Evolutionary conservation across 1,140 invertebrate species (phyloP), one percentile per base, ranked within the genome.

Genomic region (Leptopilina boulardi): DNA sequence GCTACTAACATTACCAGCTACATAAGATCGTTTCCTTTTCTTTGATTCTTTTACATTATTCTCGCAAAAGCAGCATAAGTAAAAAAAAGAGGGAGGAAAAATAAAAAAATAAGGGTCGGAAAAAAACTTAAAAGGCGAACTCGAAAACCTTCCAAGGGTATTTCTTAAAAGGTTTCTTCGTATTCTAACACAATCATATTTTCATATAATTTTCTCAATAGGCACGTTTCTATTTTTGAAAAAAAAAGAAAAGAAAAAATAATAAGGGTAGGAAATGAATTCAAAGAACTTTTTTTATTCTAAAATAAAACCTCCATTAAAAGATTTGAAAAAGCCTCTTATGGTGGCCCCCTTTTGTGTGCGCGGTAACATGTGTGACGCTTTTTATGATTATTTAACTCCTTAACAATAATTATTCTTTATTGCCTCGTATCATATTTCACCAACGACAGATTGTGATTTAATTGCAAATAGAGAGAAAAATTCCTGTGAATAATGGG

Each of bases 1-100:
- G 59, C 59, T 66, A 66, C 59, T n/a, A 66, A 34, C 59, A 66
- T 66, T 66, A 59, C 54, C 54, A 66, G 59, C 59, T 66, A 66
- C 59, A 66, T 66, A 34, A 66, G 13, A 66, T 66, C 59, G 59
- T 66, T 66, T 66, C 59, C 59, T 66, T 66, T 66, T 34, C 59
- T 66, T 66, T 66, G 59, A 26, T 66, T 34, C 59, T 66, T 30
- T 66, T 30, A n/a, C 11, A 66, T 66, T 30, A 66, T 66, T 66
- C 13, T 66, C 59, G 59, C 23, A 66, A 66, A 66, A 66, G 56
- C 59, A 30, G 59, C 0, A 26, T 66, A 34, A 66, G 23, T n/a
- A n/a, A n/a, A n/a, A 66, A 34, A 34, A 34, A 18, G 21, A 2
- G n/a, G 11, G 3, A 66, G 23, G 13, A 66, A 66, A 15, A 34